phyloP scores from a whole-genome alignment of 2,797 vertebrate genomes.

The Manis crassicaudata region DNA sequence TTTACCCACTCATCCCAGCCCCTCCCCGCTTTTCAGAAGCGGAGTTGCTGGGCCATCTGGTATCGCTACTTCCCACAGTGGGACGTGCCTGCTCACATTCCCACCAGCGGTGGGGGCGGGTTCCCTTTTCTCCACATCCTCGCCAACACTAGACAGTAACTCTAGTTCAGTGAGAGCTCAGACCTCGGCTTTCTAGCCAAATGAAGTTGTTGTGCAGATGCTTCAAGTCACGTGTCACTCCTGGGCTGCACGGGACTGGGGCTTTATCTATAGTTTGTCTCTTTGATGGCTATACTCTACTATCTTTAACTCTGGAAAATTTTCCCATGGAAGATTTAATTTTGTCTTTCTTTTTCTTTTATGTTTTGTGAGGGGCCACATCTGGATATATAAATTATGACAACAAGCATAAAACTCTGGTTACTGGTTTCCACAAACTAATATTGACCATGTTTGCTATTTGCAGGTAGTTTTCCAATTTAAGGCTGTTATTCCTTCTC shows the following conservation, averaged over 20 bases:
- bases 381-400: not conserved
- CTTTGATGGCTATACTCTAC: slow-evolving; percentile 40
- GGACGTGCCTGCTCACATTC: no score
- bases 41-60: no score
- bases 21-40: no score
- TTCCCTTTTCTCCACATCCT: no score
- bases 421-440: not conserved
- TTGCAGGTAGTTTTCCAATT: not conserved
- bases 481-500: not conserved
- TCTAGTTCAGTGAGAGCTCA: not conserved
- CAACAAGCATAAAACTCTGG: not conserved
- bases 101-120: no score
- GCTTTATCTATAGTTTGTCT: not conserved
- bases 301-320: slow-evolving; percentile 70
- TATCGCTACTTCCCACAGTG: no score
- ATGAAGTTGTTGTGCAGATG: not conserved
- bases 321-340: slow-evolving; percentile 68
- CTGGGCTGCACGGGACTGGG: not conserved
- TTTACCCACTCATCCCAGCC: no score
- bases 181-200: not conserved
- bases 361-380: not conserved
- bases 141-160: not conserved
- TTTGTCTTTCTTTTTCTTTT: slow-evolving; percentile 53
- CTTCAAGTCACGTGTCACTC: not conserved
- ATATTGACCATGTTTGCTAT: not conserved